Conservation (phyloP, 2,113 vertebrate genomes). For the Chaenocephalus aceratus region DNA sequence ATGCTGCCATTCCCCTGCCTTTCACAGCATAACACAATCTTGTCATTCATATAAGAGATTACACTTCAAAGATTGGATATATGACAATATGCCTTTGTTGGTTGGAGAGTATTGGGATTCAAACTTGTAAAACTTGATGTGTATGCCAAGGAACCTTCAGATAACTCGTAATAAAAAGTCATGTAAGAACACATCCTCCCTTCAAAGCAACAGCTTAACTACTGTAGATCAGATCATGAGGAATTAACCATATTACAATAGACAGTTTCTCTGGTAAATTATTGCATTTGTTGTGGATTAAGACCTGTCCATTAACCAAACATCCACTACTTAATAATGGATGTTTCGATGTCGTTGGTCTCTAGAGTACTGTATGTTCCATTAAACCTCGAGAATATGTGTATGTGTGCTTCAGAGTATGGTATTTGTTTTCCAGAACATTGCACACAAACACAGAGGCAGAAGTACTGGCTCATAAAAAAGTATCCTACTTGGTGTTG, state of each 20-base stretch:
- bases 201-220: background rate
- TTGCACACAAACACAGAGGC: conserved; percentile 36
- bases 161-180: background rate
- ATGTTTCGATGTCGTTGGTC: background rate
- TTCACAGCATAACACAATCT: background rate
- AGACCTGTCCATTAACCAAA: conserved; percentile 3
- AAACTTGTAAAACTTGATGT: background rate
- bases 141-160: background rate
- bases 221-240: background rate
- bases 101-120: background rate
- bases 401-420: conserved; percentile 19
- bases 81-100: background rate
- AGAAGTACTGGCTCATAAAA: conserved; percentile 57
- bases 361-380: background rate
- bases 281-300: background rate
- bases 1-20: background rate
- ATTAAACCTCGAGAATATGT: conserved; percentile 4
- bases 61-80: background rate
- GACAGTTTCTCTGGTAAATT: background rate
- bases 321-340: background rate
- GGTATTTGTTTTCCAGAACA: conserved; percentile 45
- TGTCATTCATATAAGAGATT: background rate
- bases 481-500: conserved; percentile 33
- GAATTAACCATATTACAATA: background rate
- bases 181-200: background rate